Evolutionary conservation across 92 coral and sea anemone genomes (phyloP), one percentile per base, ranked within the genome.

Genomic region (Isaurus tuberculatus): DNA sequence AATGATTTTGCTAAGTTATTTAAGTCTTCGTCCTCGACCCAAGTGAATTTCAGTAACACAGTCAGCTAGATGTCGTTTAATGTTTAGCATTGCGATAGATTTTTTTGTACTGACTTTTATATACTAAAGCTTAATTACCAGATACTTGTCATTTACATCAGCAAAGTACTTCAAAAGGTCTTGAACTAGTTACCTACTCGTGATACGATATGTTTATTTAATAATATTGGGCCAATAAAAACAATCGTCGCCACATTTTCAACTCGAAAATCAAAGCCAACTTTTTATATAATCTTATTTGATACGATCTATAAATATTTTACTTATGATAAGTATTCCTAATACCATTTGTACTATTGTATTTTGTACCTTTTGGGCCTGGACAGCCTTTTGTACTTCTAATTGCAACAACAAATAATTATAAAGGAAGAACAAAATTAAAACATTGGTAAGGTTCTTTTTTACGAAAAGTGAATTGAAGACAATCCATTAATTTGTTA

Each of bases 141-240:
- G 30, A 2, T 15, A 15, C 9, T 55, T 55, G 22, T 19, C 22
- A 2, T 29, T 27, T 13, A 31, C 8, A 48, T n/a, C 33, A 72
- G 0, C 22, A 15, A 15, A 19, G 5, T 49, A 5, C 16, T 16
- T 19, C 16, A 30, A 74, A 31, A 17, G 23, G 40, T 57, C 31
- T 53, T 9, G 49, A 53, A n/a, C 48, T 30, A 33, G 49, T 31
- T 31, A 43, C 19, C 49, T 22, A 1, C 32, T 13, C 11, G 2
- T 25, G 15, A 55, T 55, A 30, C 69, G 7, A 55, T 55, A 33
- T 53, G 66, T 75, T 75, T 75, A 46, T 75, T 75, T 75, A 22
- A 55, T n/a, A 19, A 55, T 57, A 60, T 32, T 55, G 20, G 30
- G 14, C 27, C 44, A 75, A 75, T 75, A 55, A 32, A 75, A 75